Base-by-base conservation (phyloP, 53 echinoderm and acorn worm species). In the Glandiceps talaboti region DNA sequence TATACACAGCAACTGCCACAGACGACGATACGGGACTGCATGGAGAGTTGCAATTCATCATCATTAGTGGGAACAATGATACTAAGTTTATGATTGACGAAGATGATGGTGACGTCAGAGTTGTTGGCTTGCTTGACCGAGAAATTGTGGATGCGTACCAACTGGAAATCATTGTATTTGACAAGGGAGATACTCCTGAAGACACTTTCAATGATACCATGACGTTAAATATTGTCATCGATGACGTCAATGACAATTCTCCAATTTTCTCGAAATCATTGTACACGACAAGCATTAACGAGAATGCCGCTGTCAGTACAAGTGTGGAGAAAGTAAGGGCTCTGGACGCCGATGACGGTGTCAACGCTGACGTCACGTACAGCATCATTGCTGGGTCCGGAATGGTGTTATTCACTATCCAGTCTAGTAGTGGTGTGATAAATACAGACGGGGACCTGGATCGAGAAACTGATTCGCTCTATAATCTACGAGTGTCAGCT, bases 361-460 rank as follows among this genome's bases (percentile, higher is more conserved):
- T 87, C 79, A 77, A 45, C 30, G 88, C 90, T 26, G 80, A 29
- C 0, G 85, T 99, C 31, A 77, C 32, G 77, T 99, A 91, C 78
- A 30, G 1, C 1, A 94, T 93, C 32, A 30, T 14, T 0, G 29
- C 32, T n/a, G 99, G 93, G 6, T 27, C 81, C 1, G 93, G 90
- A 75, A 82, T 89, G 14, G 79, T 89, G 0, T 89, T 85, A 75
- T 97, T 97, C 84, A 89, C 89, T 0, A 83, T 97, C 75, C 90
- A 90, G 78, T 93, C 93, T 14, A 86, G 88, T 30, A 87, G 82
- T 28, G 99, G 99, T 31, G 85, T 82, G 86, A 30, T 97, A 0
- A 92, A 96, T 87, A 91, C 93, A 1, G 75, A 85, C 10, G 91
- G 90, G 76, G 89, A 80, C 27, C 87, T 97, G 1, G 99, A 97